These are phyloP conservation scores for Graptemys geographica DNA, from an alignment of 2,797 vertebrate genomes.

Conservation along the genomic window DNA sequence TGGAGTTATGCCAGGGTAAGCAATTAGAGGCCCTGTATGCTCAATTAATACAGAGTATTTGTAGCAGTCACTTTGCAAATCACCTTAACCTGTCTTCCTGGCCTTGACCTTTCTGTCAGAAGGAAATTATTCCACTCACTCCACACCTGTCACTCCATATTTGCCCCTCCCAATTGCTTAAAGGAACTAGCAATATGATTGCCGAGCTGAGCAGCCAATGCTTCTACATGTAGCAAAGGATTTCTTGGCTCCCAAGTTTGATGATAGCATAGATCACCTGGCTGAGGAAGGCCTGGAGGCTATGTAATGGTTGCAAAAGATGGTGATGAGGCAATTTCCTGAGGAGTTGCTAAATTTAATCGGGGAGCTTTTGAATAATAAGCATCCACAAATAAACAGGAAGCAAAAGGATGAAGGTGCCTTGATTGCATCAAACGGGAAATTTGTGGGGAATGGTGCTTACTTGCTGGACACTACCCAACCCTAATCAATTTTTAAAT, in stretches of 20 bases:
- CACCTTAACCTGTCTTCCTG: not conserved
- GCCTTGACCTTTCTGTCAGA: not conserved
- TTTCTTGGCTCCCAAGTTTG: conserved; percentile 1
- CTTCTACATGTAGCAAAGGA: not conserved
- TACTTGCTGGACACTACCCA: accelerated
- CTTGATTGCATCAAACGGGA: not conserved
- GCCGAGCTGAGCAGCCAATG: not conserved
- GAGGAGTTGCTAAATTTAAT: not conserved
- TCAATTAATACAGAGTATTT: not conserved
- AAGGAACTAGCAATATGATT: not conserved
- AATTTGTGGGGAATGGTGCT: not conserved
- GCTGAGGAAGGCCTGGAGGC: not conserved
- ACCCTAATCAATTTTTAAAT: not conserved
- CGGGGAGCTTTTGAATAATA: not conserved
- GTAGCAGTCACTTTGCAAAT: not conserved
- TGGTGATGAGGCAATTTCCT: not conserved
- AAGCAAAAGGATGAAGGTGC: not conserved
- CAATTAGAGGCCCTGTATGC: not conserved
- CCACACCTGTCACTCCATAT: not conserved
- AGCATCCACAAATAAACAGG: not conserved
- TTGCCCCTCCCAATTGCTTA: no score
- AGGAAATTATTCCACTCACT: not conserved
- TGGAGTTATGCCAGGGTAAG: not conserved
- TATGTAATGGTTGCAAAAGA: not conserved
- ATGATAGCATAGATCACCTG: not conserved